phyloP scores from a whole-genome alignment of 2,797 vertebrate genomes.

The Etheostoma perlongum region DNA sequence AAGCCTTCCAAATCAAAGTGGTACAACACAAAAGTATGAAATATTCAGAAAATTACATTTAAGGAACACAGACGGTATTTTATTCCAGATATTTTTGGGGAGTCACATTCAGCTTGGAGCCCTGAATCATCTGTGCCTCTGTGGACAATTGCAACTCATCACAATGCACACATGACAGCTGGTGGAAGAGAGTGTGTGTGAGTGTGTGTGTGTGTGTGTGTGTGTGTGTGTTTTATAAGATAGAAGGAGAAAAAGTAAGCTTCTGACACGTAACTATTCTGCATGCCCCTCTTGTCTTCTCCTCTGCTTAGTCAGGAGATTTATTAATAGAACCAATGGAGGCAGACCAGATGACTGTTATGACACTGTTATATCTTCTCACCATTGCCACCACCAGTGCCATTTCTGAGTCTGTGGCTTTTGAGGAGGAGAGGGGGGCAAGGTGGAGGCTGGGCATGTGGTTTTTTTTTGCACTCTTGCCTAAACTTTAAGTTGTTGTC shows the following conservation, averaged over 20 bases:
- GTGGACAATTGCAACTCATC: constrained; percentile 2
- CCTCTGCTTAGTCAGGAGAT: constrained; percentile 66
- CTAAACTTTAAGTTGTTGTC: too few species aligned
- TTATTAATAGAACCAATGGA: constrained; percentile 64
- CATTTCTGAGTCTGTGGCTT: too few species aligned
- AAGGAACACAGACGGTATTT: constrained; percentile 13
- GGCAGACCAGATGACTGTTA: constrained; percentile 73
- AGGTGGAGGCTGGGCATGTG: too few species aligned
- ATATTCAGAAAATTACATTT: constrained; percentile 21
- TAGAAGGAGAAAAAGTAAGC: constrained; percentile 11
- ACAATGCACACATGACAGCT: constrained; percentile 37
- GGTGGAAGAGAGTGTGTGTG: constrained; percentile 1
- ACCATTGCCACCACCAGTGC: too few species aligned
- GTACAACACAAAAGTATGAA: constrained; percentile 13
- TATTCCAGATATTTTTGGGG: constrained; percentile 7
- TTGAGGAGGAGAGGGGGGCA: too few species aligned
- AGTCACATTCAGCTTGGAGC: constrained; percentile 8
- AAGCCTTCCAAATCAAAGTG: constrained; percentile 14
- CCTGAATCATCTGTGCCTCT: constrained; percentile 41
- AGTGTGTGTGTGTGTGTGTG: background rate
- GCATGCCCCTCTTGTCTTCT: constrained; percentile 26
- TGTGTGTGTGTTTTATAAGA: background rate
- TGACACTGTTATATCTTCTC: constrained; percentile 69
- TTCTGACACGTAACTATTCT: constrained; percentile 46
- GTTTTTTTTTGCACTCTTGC: too few species aligned